Base-by-base conservation (phyloP, 2,888 invertebrate species). In the Spodoptera exigua region DNA sequence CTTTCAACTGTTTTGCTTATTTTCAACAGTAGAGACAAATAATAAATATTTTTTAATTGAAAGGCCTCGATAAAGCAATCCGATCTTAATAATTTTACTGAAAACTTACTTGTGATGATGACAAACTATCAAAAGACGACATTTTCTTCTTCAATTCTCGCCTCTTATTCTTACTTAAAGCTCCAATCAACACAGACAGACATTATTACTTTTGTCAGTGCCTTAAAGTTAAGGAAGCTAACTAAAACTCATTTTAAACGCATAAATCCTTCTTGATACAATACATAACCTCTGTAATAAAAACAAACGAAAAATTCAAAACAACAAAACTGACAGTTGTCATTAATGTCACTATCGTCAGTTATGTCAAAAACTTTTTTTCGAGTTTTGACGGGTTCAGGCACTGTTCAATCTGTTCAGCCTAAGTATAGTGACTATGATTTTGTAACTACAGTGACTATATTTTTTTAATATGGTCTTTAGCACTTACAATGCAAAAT, bases 51-150 rank as follows among this genome's bases (percentile, higher is more conserved):
- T 18, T 18, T 18, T 18, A 18, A 2, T 3, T 18, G 18, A 3
- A 18, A 18, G 18, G 3, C 3, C 2, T 18, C 3, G 2, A 18
- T 18, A 18, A 27, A 27, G 9, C 9, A 27, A 5, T 1, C 9
- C 9, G 27, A 27, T 7, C 7, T 27, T 1, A 7, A 5, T 27
- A 27, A 27, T 27, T 27, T 0, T 9, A 27, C 27, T 9, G 27
- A 27, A 40, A 57, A 70, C 74, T 73, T 83, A 91, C 92, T 82
- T 92, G 89, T 43, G 70, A 59, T 16, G 77, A 64, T 17, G 89
- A 76, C 63, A 91, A 74, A 56, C 75, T 82, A 63, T 90, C 89
- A 70, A 86, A 89, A 34, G 78, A 63, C 18, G 86, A 72, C 89
- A 89, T 89, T 66, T 55, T 75, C 32, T 13, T 63, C 12, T 7